A percentile compares a stretch with the other conserved stretches of the same genome.
These are phyloP conservation scores for Dunckerocampus dactyliophorus DNA, from an alignment of 2,113 vertebrate species.

Conservation along the genomic window DNA sequence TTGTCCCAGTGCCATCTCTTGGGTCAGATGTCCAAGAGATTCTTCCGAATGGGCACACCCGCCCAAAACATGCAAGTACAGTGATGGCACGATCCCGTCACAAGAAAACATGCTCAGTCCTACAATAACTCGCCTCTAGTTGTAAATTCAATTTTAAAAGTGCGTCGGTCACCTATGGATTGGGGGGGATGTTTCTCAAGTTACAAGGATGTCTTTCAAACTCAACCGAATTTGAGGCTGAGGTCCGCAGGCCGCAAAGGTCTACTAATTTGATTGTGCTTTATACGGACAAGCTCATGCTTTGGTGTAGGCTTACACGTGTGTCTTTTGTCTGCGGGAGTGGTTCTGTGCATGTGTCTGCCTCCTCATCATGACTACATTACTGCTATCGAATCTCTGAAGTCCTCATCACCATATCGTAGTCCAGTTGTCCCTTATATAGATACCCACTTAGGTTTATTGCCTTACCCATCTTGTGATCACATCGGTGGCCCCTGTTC, in stretches of 20 bases:
- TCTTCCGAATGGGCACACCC: no score
- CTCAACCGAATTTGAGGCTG: slow-evolving; percentile 16
- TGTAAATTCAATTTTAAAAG: slow-evolving; percentile 13
- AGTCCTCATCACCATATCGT: no score
- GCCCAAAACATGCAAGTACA: no score
- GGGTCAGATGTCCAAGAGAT: no score
- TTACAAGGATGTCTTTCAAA: slow-evolving; percentile 30
- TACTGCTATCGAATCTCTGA: no score
- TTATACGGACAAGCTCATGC: slow-evolving; percentile 16
- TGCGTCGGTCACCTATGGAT: slow-evolving; percentile 3
- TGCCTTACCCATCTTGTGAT: neutral
- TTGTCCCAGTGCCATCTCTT: no score
- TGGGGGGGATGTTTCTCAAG: slow-evolving; percentile 13
- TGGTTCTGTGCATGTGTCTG: neutral
- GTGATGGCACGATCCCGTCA: no score
- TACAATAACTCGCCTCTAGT: slow-evolving; percentile 1
- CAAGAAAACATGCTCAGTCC: no score
- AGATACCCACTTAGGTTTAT: neutral
- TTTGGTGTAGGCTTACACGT: neutral
- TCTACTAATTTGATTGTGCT: slow-evolving; percentile 24
- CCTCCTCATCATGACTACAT: slow-evolving; percentile 1
- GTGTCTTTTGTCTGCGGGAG: neutral
- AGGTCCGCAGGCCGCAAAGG: slow-evolving; percentile 6
- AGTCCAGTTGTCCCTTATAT: neutral
- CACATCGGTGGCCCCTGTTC: slow-evolving; percentile 24